A percentile compares a stretch with the other conserved stretches of the same genome.
These are phyloP conservation scores for Argopecten irradians DNA, from an alignment of 1,140 invertebrate genomes.

Conservation along the genomic window DNA sequence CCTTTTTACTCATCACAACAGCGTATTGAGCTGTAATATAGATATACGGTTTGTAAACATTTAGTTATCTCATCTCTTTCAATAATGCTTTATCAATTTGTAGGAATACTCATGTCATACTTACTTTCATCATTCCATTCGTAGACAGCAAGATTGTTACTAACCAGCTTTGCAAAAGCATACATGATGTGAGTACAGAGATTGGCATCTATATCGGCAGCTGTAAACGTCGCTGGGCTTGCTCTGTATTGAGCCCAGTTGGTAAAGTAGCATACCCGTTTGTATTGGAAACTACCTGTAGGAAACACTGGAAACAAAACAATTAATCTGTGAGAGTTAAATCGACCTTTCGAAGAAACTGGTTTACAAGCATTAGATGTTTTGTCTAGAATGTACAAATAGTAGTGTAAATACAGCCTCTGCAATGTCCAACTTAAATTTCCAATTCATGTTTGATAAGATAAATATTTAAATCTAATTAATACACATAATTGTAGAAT, in stretches of 20 bases:
- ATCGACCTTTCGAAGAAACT: too few relatives aligned
- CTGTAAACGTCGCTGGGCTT: conserved; percentile 89
- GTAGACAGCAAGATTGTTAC: conserved; percentile 58
- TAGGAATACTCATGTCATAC: not conserved
- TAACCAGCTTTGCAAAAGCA: conserved; percentile 86
- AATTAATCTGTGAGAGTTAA: too few relatives aligned
- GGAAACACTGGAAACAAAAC: not conserved
- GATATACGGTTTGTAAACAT: not conserved
- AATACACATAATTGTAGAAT: too few relatives aligned
- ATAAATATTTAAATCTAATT: too few relatives aligned
- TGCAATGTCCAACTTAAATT: too few relatives aligned
- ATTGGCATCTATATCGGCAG: conserved; percentile 89
- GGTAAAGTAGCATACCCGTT: conserved; percentile 90
- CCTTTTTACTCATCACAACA: conserved; percentile 79
- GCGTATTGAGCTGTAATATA: not conserved
- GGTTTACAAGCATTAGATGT: too few relatives aligned
- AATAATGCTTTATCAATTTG: conserved; percentile 28
- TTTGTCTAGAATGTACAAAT: too few relatives aligned
- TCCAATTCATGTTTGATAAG: too few relatives aligned
- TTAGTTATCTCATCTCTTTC: not conserved
- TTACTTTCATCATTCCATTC: conserved; percentile 67
- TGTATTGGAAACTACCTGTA: not conserved
- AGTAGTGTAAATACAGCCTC: too few relatives aligned
- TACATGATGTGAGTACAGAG: conserved; percentile 96
- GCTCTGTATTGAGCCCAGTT: conserved; percentile 95